These are phyloP conservation scores for Diarsia mendica DNA, from an alignment of 2,888 invertebrate species.

Conservation along the genomic window DNA sequence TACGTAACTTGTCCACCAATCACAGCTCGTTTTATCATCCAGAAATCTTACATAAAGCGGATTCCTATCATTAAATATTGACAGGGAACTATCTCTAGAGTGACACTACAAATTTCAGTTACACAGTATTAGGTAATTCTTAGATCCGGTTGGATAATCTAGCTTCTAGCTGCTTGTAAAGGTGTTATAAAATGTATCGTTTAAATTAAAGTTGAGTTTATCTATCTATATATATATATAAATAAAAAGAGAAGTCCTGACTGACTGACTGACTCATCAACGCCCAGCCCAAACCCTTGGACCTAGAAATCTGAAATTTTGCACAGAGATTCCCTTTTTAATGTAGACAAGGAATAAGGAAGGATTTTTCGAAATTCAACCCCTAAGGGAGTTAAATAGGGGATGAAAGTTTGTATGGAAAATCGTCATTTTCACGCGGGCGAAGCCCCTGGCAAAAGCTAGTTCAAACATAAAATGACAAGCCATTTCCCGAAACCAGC, in stretches of 20 bases:
- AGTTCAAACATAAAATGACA: background rate
- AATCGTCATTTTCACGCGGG: no score
- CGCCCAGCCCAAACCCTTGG: no score
- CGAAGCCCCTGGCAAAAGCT: no score
- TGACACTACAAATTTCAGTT: constrained; percentile 18
- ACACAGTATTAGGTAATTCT: background rate
- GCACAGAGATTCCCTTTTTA: no score
- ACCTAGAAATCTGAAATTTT: no score
- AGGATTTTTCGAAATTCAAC: no score
- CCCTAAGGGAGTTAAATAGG: no score
- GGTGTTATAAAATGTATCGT: background rate
- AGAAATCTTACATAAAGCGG: constrained; percentile 41
- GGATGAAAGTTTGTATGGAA: no score
- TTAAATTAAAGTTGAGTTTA: background rate
- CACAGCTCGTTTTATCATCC: constrained; percentile 42
- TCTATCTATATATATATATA: no score
- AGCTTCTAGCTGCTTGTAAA: background rate
- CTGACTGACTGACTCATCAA: no score
- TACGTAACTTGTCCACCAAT: constrained; percentile 38
- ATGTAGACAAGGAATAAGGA: no score
- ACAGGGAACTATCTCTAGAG: constrained; percentile 26
- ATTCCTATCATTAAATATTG: constrained; percentile 29
- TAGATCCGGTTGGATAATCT: constrained; percentile 7
- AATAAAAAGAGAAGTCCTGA: no score
- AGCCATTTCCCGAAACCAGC: background rate